phyloP scores from a whole-genome alignment of 1,140 invertebrate genomes.

The Drosophila jambulina region DNA sequence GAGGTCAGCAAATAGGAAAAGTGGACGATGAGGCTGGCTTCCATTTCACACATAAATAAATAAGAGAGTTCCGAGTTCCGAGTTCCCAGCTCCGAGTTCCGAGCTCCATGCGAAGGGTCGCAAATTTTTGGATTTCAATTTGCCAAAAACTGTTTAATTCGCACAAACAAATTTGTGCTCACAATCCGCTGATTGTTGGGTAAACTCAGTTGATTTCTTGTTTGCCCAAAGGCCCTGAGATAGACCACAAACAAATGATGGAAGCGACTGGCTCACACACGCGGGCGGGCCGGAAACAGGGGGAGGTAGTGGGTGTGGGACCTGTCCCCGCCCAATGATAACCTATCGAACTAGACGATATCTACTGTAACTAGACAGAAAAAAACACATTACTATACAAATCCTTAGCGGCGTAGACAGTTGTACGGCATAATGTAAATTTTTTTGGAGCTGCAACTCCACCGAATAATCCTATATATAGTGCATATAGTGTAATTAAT shows the following conservation, averaged over 20 bases:
- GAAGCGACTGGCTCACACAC: background rate
- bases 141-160: constrained; percentile 50
- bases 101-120: background rate
- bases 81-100: too few species aligned
- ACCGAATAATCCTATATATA: constrained; percentile 53
- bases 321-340: constrained; percentile 5
- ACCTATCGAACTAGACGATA: constrained; percentile 22
- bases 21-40: constrained; percentile 26
- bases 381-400: background rate
- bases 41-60: constrained; percentile 58
- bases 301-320: background rate
- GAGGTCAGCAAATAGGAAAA: constrained; percentile 6
- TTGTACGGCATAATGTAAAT: constrained; percentile 28
- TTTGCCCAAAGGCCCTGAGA: constrained; percentile 19
- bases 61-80: constrained; percentile 22
- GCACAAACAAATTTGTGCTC: constrained; percentile 39
- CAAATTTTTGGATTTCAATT: constrained; percentile 44
- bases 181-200: constrained; percentile 44
- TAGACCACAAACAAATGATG: constrained; percentile 1
- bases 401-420: constrained; percentile 27
- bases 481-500: constrained; percentile 40
- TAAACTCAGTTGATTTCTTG: constrained; percentile 45
- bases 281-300: background rate
- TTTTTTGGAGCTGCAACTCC: constrained; percentile 42
- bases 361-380: constrained; percentile 27